Base-by-base conservation (phyloP, 2,113 vertebrate genomes). In the Pagrus major region DNA sequence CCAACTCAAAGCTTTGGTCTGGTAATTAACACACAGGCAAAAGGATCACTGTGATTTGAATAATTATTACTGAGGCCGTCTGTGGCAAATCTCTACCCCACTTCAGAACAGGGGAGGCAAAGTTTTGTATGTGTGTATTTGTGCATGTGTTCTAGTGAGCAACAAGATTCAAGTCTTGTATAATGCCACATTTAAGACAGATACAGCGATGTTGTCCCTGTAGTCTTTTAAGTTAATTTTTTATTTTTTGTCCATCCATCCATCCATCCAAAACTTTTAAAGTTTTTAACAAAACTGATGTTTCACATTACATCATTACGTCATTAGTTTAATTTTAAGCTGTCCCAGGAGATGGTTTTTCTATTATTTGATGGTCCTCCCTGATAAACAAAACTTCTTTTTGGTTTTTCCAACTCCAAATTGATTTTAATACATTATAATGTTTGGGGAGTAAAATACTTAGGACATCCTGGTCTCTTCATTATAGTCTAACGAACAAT, bases 21-120 rank as follows among this genome's bases (percentile, higher is more conserved):
- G 63, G 80, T 92, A 93, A 93, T 92, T 93, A 94, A 93, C 85
- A 83, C 85, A 82, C 78, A 86, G 77, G 67, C 76, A 89, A 90
- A 87, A 85, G 78, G 88, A 92, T 91, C 84, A 88, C 55, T 89
- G 74, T 88, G 86, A 87, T 93, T 90, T 89, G 84, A 93, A 92
- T 92, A 91, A 93, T 92, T 92, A 90, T 91, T 83, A 73, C 59
- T 80, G 56, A 86, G 72, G 56, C 82, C 10, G 65, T 86, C 67
- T 90, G 87, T 80, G 63, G 39, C 66, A 84, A 91, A 89, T 87
- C 74, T 88, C 81, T 79, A 54, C 64, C 69, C 76, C 52, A 78
- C n/a, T 88, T 85, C 20, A 86, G 41, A 86, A 74, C 41, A 60
- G 54, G 27, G 49, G 37, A 76, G 39, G 56, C 47, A 78, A 63